Base-by-base conservation (phyloP, 2,797 vertebrate species). In the Lutjanus argentimaculatus region DNA sequence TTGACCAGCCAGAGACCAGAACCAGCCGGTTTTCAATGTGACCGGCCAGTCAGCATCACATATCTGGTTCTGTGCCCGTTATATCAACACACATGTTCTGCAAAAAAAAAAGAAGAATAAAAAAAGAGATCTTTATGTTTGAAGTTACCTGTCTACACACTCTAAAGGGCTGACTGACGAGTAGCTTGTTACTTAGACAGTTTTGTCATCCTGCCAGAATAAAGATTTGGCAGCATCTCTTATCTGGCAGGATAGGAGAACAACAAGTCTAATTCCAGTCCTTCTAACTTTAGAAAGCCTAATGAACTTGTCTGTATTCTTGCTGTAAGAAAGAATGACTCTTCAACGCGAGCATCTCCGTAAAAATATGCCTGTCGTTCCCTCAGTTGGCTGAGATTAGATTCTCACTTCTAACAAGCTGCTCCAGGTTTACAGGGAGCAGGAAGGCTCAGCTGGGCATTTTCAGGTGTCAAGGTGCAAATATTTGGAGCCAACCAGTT, bases 271-370 rank as follows among this genome's bases (percentile, higher is more conserved):
- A 77, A 80, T 72, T 75, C 59, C 55, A 78, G 76, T 21, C 30
- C 8, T 5, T 70, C 82, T 89, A 82, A 75, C 67, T 80, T 77
- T 75, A 77, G 84, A 74, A 74, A 75, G 73, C 73, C 75, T 68
- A 72, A 75, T 57, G n/a, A 79, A 63, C 45, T 13, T 1, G 42
- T 75, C 51, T 51, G 57, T 53, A n/a, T 16, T 55, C 46, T 12
- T 13, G 19, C n/a, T 19, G 10, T 25, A 13, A 43, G 40, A 52
- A 25, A 19, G 17, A 79, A 61, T 13, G 53, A 61, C 46, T 67
- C 55, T 56, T 14, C 43, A 21, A 1, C 11, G 7, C 17, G 22
- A 52, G n/a, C 3, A 6, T 11, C 17, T 14, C 30, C 4, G 3
- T 10, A 48, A 59, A 75, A 67, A 53, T 7, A 13, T 21, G 19